These are phyloP conservation scores for Lithophane semibrunnea DNA, from an alignment of 2,888 invertebrate genomes.

Conservation along the genomic window DNA sequence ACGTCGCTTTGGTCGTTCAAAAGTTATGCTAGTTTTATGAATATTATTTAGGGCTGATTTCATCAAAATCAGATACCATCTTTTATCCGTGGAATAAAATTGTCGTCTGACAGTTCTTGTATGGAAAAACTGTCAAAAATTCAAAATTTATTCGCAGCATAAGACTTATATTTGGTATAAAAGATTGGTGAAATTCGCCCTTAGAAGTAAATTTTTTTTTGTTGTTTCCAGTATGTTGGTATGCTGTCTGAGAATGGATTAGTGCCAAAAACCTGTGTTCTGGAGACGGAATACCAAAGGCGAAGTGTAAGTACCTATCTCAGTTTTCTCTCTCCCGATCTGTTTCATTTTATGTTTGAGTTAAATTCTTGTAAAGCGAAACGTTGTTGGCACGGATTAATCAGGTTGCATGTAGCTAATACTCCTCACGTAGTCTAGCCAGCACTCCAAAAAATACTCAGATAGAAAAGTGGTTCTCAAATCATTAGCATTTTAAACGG, in stretches of 20 bases:
- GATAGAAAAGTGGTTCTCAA: not conserved
- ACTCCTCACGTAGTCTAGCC: not conserved
- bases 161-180: too few relatives aligned
- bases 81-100: too few relatives aligned
- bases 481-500: not conserved
- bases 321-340: not conserved
- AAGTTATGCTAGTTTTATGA: not conserved
- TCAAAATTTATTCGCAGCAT: too few relatives aligned
- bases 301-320: slow-evolving; percentile 49
- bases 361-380: not conserved
- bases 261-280: slow-evolving; percentile 61
- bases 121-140: too few relatives aligned
- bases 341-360: not conserved
- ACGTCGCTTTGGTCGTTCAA: not conserved
- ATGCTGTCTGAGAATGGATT: slow-evolving; percentile 49
- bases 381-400: not conserved
- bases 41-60: not conserved
- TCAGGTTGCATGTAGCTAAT: not conserved
- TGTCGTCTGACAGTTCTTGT: too few relatives aligned
- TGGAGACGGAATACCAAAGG: slow-evolving; percentile 60
- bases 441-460: not conserved
- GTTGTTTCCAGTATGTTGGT: slow-evolving; percentile 39
- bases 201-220: not conserved
- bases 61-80: too few relatives aligned
- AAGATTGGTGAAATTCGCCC: too few relatives aligned